These are phyloP conservation scores for Eolophus roseicapilla DNA, from an alignment of 2,113 vertebrate species.

Conservation along the genomic window DNA sequence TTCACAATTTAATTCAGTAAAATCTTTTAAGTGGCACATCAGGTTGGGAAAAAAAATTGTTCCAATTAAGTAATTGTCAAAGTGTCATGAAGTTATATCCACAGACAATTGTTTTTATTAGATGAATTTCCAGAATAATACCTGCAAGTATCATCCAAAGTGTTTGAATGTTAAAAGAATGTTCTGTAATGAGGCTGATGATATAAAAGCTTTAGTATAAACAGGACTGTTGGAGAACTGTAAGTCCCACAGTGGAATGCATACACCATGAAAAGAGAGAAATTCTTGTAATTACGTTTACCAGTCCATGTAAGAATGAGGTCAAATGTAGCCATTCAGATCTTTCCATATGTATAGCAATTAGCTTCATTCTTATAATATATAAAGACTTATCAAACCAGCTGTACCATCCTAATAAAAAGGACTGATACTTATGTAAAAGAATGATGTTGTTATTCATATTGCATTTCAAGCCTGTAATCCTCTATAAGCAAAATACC, in stretches of 20 bases:
- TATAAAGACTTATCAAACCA: neutral
- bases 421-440: neutral
- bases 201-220: neutral
- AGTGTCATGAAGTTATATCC: neutral
- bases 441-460: neutral
- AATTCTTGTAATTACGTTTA: neutral
- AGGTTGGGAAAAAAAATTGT: neutral
- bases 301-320: neutral
- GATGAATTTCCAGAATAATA: conserved; percentile 4
- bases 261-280: neutral
- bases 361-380: neutral
- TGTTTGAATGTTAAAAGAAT: neutral
- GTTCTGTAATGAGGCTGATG: neutral
- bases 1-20: neutral
- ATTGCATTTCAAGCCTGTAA: neutral
- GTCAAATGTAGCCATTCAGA: neutral
- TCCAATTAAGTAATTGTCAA: conserved; percentile 15
- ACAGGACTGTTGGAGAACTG: neutral
- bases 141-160: neutral
- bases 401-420: neutral
- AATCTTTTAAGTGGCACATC: neutral
- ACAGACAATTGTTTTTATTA: neutral
- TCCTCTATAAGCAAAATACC: neutral
- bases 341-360: neutral
- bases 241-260: neutral